These are phyloP conservation scores for Darevskia nairensis DNA, from an alignment of 2,797 vertebrate species.

Conservation along the genomic window DNA sequence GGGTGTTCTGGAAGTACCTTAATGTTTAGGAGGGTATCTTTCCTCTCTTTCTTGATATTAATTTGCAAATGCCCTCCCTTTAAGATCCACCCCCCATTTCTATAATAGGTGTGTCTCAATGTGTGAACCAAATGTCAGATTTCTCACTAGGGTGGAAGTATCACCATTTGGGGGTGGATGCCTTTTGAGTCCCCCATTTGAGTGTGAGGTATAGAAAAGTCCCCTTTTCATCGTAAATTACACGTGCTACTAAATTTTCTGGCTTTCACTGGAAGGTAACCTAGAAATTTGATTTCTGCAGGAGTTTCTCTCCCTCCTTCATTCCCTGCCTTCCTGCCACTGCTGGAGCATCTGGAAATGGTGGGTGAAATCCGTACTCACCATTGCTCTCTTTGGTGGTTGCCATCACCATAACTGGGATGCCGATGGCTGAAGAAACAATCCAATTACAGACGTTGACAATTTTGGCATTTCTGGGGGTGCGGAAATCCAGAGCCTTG, in stretches of 20 bases:
- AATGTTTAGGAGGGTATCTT: too few relatives aligned
- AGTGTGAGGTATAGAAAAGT: neutral
- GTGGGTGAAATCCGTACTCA: conserved; percentile 63
- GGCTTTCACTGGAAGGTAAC: neutral
- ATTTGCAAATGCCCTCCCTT: neutral
- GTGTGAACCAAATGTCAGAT: neutral
- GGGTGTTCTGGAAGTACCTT: neutral
- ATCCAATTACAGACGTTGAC: conserved; percentile 99
- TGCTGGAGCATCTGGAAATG: conserved; percentile 4
- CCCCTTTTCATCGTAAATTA: too few relatives aligned
- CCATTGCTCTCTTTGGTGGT: conserved; percentile 84
- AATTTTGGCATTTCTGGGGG: conserved; percentile 97
- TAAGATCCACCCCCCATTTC: neutral
- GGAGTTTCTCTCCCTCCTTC: neutral
- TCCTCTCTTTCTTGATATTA: neutral
- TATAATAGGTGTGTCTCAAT: neutral
- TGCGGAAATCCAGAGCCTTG: conserved; percentile 97
- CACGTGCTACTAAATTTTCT: neutral
- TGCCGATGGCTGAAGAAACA: conserved; percentile 95
- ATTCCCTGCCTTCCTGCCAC: neutral
- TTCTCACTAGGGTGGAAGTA: neutral
- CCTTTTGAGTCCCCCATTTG: neutral
- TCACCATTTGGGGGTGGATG: neutral
- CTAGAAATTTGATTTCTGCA: neutral
- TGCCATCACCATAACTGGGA: conserved; percentile 98